These are phyloP conservation scores for Acleris sparsana DNA, from an alignment of 2,888 invertebrate genomes.

Conservation along the genomic window DNA sequence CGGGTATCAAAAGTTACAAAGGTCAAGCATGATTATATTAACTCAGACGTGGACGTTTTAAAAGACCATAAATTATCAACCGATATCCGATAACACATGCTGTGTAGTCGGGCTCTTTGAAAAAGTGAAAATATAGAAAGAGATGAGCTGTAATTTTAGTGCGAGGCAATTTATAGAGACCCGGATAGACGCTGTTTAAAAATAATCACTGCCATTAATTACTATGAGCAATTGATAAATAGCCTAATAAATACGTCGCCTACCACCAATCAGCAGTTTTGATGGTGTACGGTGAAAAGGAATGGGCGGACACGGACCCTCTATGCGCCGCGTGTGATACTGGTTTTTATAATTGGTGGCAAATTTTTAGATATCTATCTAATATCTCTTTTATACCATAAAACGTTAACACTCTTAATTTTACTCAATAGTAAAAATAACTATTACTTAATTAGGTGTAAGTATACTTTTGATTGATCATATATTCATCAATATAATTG, in stretches of 20 bases:
- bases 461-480: too few relatives aligned
- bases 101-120: slow-evolving; percentile 26
- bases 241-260: slow-evolving; percentile 29
- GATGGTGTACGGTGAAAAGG: not conserved
- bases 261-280: slow-evolving; percentile 7
- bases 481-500: too few relatives aligned
- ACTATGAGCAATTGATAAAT: slow-evolving; percentile 31
- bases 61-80: slow-evolving; percentile 10
- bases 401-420: not conserved
- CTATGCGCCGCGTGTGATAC: not conserved
- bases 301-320: not conserved
- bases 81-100: slow-evolving; percentile 4
- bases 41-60: slow-evolving; percentile 5
- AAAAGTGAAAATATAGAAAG: slow-evolving; percentile 32
- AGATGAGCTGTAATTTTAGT: slow-evolving; percentile 18
- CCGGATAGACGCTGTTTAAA: slow-evolving; percentile 13
- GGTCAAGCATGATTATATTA: not conserved
- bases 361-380: slow-evolving; percentile 13
- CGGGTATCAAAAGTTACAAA: not conserved
- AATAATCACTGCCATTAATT: slow-evolving; percentile 28
- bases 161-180: slow-evolving; percentile 23
- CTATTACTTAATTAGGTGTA: not conserved
- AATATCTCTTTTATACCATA: slow-evolving; percentile 6
- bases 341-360: slow-evolving; percentile 19
- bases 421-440: not conserved